These are phyloP conservation scores for Drymodes brunneopygia DNA, from an alignment of 2,113 vertebrate genomes.

Conservation along the genomic window DNA sequence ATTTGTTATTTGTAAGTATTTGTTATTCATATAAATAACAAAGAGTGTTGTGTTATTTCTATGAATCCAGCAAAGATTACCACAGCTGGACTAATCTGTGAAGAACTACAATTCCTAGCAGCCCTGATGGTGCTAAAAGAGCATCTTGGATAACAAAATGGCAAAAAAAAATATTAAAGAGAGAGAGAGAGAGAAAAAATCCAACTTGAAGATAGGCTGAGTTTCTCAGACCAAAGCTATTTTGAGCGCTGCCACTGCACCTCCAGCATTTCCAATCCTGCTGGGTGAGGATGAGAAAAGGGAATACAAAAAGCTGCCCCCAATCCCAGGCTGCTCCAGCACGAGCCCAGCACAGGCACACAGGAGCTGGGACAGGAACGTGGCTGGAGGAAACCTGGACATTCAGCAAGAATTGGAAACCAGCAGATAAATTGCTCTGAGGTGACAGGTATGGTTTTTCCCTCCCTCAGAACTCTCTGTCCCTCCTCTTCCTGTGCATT, in stretches of 20 bases:
- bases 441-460: background rate
- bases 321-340: background rate
- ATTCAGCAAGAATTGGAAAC: background rate
- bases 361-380: accelerated
- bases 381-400: background rate
- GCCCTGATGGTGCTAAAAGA: background rate
- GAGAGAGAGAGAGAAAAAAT: background rate
- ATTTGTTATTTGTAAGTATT: no score
- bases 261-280: background rate
- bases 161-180: background rate
- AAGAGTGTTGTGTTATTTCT: background rate
- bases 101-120: background rate
- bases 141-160: background rate
- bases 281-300: background rate
- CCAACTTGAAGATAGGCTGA: background rate
- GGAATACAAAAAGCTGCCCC: background rate
- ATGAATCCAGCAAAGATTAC: background rate
- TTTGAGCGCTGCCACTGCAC: background rate
- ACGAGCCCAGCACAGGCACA: background rate
- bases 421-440: background rate
- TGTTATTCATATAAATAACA: background rate
- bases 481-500: background rate
- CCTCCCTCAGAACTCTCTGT: background rate
- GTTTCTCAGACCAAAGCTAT: background rate
- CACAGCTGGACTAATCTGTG: background rate